phyloP scores from a whole-genome alignment of 2,888 invertebrate species.

The Sarcophaga variegata region DNA sequence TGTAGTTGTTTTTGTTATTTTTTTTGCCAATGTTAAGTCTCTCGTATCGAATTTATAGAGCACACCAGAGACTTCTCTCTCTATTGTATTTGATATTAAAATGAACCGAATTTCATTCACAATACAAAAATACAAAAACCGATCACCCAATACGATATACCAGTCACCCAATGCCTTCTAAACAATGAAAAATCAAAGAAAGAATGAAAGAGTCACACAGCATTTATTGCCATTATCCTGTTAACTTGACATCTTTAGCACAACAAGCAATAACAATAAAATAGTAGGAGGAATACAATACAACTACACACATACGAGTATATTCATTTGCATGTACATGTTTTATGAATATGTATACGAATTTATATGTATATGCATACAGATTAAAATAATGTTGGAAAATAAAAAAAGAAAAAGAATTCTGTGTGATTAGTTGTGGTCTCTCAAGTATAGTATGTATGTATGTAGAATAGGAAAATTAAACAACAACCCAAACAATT shows the following conservation, averaged over 20 bases:
- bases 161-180: background rate
- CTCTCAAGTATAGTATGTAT: constrained; percentile 48
- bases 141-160: too few relatives aligned
- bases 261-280: constrained; percentile 19
- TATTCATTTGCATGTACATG: background rate
- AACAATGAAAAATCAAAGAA: constrained; percentile 31
- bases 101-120: constrained; percentile 6
- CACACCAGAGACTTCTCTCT: background rate
- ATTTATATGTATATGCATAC: background rate
- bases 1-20: background rate
- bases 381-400: background rate
- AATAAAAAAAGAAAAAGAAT: constrained; percentile 65
- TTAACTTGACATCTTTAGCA: constrained; percentile 78
- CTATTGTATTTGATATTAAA: constrained; percentile 4
- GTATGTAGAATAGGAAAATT: constrained; percentile 23
- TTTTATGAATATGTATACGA: background rate
- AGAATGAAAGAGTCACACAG: constrained; percentile 45
- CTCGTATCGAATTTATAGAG: background rate
- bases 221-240: constrained; percentile 80
- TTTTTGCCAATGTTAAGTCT: background rate
- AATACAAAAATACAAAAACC: background rate
- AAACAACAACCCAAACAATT: constrained; percentile 50
- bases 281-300: background rate
- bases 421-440: constrained; percentile 77
- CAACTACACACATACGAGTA: background rate